Base-by-base conservation (phyloP, 1,140 invertebrate genomes). In the Trichonephila inaurata region DNA sequence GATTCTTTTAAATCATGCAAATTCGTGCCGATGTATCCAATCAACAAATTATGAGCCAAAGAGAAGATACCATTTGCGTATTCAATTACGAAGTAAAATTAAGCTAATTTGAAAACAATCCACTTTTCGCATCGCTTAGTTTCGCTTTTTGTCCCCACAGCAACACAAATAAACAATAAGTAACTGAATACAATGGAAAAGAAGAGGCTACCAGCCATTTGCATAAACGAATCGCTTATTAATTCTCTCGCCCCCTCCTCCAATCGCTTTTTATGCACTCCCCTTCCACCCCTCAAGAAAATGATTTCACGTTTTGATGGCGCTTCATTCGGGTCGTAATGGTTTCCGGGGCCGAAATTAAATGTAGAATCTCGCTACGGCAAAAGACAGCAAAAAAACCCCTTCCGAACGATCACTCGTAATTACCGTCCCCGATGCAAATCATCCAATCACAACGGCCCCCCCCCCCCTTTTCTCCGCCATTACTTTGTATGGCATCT, bases 191-290 rank as follows among this genome's bases (percentile, higher is more conserved):
- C 66, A n/a, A 69, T 10, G 21, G 14, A 69, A 69, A 69, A 24
- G 66, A 69, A 69, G 66, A 24, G 66, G n/a, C n/a, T n/a, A 69
- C 10, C n/a, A 69, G 0, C 14, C 10, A 69, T 69, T 69, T 69
- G 66, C 66, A 69, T 69, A 69, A 69, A 69, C 66, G 66, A 69
- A 69, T 28, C 66, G 66, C 66, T 69, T 69, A 69, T 69, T 69
- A 69, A 69, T 69, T 69, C 66, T 14, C 24, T 24, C n/a, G 6
- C 21, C n/a, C 2, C n/a, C 10, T 14, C 66, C n/a, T n/a, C 44
- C 44, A 2, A 0, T 69, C 66, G 21, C 8, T 69, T 8, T 24
- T 69, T 28, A 2, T n/a, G 6, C 3, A 24, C n/a, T n/a, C n/a
- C n/a, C 14, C n/a, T 24, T 24, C 66, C 24, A 28, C n/a, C 66